Evolutionary conservation across 2,113 vertebrate species (phyloP), one percentile per base, ranked within the genome.

Genomic region (Anguilla japonica): DNA sequence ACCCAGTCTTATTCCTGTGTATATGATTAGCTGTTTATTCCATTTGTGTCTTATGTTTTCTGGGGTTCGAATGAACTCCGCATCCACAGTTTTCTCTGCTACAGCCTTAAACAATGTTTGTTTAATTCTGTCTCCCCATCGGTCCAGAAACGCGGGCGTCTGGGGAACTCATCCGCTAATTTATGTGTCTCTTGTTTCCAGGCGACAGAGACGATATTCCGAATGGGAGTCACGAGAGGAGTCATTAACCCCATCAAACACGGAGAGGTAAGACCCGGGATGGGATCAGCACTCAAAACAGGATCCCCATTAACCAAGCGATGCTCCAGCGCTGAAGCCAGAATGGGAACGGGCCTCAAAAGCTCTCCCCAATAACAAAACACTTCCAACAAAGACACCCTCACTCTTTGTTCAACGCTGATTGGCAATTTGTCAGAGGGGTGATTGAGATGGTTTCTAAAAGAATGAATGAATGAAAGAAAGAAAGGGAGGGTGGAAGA

Each of bases 211-310:
- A 95, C 96, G 0, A 84, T 97, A 75, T 97, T 96, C 90, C 94
- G 96, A 92, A 97, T 96, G 95, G 95, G 94, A 0, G 96, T 96
- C 41, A 94, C 96, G 87, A 96, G 96, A 94, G 95, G 96, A 93
- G 87, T 90, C 86, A 94, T 97, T 88, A 94, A 94, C 79, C 95
- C 96, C 1, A 92, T 96, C 91, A 96, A 94, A 92, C 94, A 96
- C 0, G 96, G 96, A 94, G 96, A 96, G 92, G 96, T 97, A 96
- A 96, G 94, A 79, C 79, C 87, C 46, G 87, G 26, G 89, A 82
- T 40, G 41, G 41, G 75, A 80, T 84, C 75, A 50, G 5, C 75
- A 41, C 50, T 84, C 56, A 13, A 8, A 78, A n/a, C n/a, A 34
- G 63, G 60, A 18, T 40, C 15, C 84, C 84, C 84, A 80, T 80